A percentile compares a stretch with the other conserved stretches of the same genome.
Conservation (phyloP, 2,113 vertebrate species). For the Petrocephalus zakoni region DNA sequence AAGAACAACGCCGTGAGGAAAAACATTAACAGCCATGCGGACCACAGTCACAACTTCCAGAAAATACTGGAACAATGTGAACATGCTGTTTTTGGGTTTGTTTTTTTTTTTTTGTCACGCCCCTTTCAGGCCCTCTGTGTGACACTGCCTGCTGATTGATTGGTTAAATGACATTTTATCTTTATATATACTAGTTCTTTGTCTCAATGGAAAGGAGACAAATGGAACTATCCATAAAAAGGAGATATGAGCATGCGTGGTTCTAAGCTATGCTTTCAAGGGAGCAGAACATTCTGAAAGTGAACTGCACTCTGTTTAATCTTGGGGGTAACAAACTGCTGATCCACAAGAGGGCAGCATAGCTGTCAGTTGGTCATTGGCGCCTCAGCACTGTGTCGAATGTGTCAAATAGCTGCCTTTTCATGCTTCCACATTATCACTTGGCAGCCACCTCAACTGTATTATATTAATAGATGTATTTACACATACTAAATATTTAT, state of each 20-base stretch:
- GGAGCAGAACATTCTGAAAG: neutral
- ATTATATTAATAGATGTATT: neutral
- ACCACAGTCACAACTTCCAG: neutral
- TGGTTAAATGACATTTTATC: neutral
- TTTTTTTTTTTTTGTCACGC: neutral
- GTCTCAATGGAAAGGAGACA: neutral
- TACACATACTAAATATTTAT: neutral
- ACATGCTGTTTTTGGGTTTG: neutral
- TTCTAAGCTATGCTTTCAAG: neutral
- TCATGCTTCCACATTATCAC: neutral
- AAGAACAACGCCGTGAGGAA: neutral
- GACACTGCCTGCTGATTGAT: neutral
- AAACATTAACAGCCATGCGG: neutral
- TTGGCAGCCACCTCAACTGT: conserved; percentile 7
- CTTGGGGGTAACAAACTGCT: neutral
- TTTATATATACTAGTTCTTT: neutral
- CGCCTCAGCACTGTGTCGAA: neutral
- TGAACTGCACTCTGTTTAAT: neutral
- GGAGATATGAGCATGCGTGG: neutral
- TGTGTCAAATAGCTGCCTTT: neutral
- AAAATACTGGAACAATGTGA: neutral
- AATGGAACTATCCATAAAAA: neutral
- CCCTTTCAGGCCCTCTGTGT: neutral
- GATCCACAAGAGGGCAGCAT: neutral
- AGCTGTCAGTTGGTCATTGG: neutral